phyloP scores from a whole-genome alignment of 1,140 invertebrate genomes.

The Stenopsyche tienmushanensis region DNA sequence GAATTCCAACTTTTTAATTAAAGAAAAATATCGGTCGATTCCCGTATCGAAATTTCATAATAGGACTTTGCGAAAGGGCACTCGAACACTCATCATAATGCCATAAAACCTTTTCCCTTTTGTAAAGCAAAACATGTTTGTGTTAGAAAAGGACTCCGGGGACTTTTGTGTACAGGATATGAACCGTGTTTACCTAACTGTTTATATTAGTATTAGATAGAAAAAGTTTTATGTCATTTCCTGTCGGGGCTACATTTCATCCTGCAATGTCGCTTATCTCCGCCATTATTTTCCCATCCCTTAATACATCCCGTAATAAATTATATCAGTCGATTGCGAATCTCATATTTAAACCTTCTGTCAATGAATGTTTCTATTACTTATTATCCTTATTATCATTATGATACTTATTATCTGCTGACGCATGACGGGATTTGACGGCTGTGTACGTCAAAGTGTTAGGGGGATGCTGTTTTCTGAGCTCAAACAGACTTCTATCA shows the following conservation, averaged over 20 bases:
- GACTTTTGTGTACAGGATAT: neutral
- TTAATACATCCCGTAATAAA: neutral
- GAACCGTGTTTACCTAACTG: neutral
- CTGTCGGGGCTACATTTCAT: neutral
- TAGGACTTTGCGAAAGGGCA: neutral
- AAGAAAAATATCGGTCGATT: neutral
- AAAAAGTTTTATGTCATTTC: too few species aligned
- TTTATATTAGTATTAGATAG: neutral
- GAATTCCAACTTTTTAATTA: neutral
- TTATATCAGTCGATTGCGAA: too few species aligned
- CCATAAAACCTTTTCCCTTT: too few species aligned
- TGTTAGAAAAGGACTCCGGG: neutral
- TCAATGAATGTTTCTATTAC: neutral
- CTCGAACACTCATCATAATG: neutral
- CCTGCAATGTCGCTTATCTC: neutral
- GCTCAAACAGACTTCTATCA: too few species aligned
- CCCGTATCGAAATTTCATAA: neutral
- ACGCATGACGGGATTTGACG: neutral
- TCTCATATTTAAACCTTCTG: too few species aligned
- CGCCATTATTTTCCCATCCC: neutral
- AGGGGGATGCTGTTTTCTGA: too few species aligned
- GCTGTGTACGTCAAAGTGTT: too few species aligned
- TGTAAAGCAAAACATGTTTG: neutral
- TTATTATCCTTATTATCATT: neutral
- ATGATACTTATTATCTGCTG: neutral